These are phyloP conservation scores for Pungitius pungitius DNA, from an alignment of 2,113 vertebrate species.

Conservation along the genomic window DNA sequence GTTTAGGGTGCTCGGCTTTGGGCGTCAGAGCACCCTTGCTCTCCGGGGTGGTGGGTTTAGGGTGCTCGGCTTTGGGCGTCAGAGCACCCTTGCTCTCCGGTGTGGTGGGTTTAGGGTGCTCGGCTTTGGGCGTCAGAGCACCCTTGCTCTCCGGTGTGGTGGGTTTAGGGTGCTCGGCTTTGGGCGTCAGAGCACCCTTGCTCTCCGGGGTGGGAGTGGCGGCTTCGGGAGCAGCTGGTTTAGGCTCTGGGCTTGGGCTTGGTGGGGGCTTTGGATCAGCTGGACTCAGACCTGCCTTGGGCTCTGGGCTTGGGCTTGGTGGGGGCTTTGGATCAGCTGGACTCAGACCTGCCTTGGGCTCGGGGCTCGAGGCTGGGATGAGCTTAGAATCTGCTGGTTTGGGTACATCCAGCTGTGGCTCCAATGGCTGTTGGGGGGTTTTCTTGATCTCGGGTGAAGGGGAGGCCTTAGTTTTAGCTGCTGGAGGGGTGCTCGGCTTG, in stretches of 20 bases:
- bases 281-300: conserved; percentile 49
- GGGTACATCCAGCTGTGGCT: conserved; percentile 51
- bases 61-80: conserved; percentile 62
- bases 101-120: conserved; percentile 62
- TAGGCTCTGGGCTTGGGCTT: conserved; percentile 65
- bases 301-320: conserved; percentile 64
- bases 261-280: conserved; percentile 59
- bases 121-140: conserved; percentile 58
- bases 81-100: conserved; percentile 54
- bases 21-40: conserved; percentile 44
- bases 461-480: conserved; percentile 57
- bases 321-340: conserved; percentile 59
- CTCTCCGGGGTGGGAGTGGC: conserved; percentile 63
- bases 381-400: conserved; percentile 63
- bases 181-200: conserved; percentile 61
- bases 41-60: conserved; percentile 59
- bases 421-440: conserved; percentile 54
- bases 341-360: conserved; percentile 52
- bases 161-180: conserved; percentile 63
- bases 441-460: conserved; percentile 59
- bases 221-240: conserved; percentile 50
- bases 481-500: conserved; percentile 58
- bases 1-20: conserved; percentile 60
- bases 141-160: conserved; percentile 70
- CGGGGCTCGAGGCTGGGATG: conserved; percentile 62